These are phyloP conservation scores for Chalcosyrphus nemorum DNA, from an alignment of 2,888 invertebrate genomes.

Conservation along the genomic window DNA sequence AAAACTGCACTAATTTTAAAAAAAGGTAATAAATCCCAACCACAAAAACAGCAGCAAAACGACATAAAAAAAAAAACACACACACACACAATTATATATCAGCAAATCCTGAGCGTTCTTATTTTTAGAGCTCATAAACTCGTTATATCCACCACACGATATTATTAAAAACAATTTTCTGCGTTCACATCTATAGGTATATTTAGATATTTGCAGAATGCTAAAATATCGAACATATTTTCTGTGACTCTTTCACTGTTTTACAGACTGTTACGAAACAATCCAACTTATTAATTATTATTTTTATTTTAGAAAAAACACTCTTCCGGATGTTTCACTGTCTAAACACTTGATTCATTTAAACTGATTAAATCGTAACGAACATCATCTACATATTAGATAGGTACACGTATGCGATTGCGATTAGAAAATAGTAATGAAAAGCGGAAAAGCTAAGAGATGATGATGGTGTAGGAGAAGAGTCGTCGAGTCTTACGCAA, in stretches of 20 bases:
- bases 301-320: neutral
- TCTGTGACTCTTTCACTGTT: conserved; percentile 33
- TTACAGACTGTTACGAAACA: conserved; percentile 59
- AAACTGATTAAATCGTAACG: conserved; percentile 32
- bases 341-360: conserved; percentile 10
- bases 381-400: conserved; percentile 24
- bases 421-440: neutral
- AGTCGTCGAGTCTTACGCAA: conserved; percentile 79
- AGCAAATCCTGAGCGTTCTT: conserved; percentile 59
- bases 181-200: conserved; percentile 42
- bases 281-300: too few species aligned
- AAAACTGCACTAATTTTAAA: conserved; percentile 9
- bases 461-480: too few species aligned
- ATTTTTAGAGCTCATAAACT: conserved; percentile 70
- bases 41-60: too few species aligned
- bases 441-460: conserved; percentile 19
- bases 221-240: conserved; percentile 29
- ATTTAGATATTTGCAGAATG: conserved; percentile 56
- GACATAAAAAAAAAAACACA: conserved; percentile 19
- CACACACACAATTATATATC: conserved; percentile 36
- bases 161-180: conserved; percentile 31
- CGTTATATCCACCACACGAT: conserved; percentile 38
- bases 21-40: conserved; percentile 5
- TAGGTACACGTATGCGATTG: neutral
- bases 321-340: conserved; percentile 37